Evolutionary conservation across 1,140 invertebrate species (phyloP), one percentile per base, ranked within the genome.

Genomic region (Parasteatoda tepidariorum): DNA sequence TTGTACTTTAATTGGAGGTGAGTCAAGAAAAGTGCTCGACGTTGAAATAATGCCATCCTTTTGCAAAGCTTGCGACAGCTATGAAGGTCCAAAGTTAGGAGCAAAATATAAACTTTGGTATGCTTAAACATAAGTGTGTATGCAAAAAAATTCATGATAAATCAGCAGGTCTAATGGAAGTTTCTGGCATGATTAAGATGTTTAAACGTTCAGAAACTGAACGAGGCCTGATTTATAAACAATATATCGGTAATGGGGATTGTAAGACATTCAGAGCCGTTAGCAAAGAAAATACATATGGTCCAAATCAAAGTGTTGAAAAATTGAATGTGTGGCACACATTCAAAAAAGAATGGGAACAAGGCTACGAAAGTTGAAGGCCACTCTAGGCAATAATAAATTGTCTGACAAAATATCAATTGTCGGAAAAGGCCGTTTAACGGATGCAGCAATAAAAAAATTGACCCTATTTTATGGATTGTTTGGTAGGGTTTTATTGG

Each of bases 1-100:
- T n/a, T 11, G 5, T 22, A 73, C 70, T 4, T 15, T 73, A 6
- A 22, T 73, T 3, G 70, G 70, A 28, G 13, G 18, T 4, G 5
- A 73, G 4, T 28, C 41, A 18, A 22, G 22, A 18, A 73, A 73
- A 57, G 70, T 57, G n/a, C 5, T 73, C 28, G 70, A 73, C 57
- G 7, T 28, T 4, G 22, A 11, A 26, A 28, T 73, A 4, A 73
- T 11, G 22, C 30, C 41, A 30, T 11, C 5, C n/a, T 73, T 55
- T 57, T 73, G 70, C 22, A 3, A 30, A 57, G 70, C n/a, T 4
- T 73, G 70, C 22, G 30, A 3, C 18, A 4, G 3, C 3, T 73
- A 26, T 13, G 57, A 73, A 73, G 11, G 30, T 4, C 64, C 54
- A 64, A 64, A n/a, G n/a, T n/a, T n/a, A 22, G 7, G 13, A 13